A percentile compares a stretch with the other conserved stretches of the same genome.
Evolutionary conservation across 2,797 vertebrate species (phyloP).

Genomic region (Poliocrania exsul): DNA sequence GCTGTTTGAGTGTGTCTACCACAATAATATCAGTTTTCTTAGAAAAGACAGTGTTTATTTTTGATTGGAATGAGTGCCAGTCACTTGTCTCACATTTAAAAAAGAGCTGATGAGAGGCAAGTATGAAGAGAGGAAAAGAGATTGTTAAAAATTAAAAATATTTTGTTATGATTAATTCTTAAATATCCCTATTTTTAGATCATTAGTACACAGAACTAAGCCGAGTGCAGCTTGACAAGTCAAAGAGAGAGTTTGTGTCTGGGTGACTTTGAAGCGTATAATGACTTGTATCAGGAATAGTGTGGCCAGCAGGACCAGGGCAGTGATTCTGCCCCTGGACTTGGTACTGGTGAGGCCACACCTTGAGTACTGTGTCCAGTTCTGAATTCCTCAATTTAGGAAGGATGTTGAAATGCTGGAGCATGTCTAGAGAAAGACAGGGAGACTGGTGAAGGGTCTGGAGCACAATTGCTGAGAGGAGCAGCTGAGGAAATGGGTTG

Average conservation of each 20-base stretch:
- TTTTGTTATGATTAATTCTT: background rate
- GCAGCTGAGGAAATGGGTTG: too few species aligned
- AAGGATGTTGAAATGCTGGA: too few species aligned
- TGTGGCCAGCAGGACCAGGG: too few species aligned
- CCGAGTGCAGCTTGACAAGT: background rate
- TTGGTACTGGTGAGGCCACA: too few species aligned
- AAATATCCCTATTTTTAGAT: background rate
- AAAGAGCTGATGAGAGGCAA: background rate
- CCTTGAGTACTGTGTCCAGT: too few species aligned
- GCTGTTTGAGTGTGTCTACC: background rate
- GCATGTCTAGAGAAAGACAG: too few species aligned
- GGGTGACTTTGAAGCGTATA: background rate
- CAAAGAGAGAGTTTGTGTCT: background rate
- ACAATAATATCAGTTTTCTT: background rate
- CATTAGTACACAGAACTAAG: background rate
- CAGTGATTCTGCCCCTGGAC: too few species aligned
- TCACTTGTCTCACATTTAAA: background rate
- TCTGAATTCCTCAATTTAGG: too few species aligned
- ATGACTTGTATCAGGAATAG: background rate
- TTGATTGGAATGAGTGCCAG: constrained; percentile 40
- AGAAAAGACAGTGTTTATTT: background rate
- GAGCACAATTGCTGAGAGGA: too few species aligned
- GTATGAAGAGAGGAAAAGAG: background rate
- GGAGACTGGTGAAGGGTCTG: too few species aligned
- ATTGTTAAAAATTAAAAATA: background rate